Base-by-base conservation (phyloP, 2,888 invertebrate species). In the Cybosia mesomella region DNA sequence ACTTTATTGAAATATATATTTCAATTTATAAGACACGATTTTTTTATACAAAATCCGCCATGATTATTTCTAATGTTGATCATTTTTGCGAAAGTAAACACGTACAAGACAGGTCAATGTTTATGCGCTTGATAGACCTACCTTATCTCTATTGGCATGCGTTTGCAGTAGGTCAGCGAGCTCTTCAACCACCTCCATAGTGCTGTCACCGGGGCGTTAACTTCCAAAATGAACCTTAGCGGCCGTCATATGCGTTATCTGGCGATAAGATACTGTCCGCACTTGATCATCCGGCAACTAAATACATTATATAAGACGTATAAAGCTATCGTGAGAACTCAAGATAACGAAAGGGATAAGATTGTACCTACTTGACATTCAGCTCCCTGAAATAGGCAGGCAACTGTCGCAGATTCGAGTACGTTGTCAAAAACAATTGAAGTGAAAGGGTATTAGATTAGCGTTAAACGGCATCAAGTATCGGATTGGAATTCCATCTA, bases 101-200 rank as follows among this genome's bases (percentile, higher is more conserved):
- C 1, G 4, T n/a, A 22, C 36, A 59, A 15, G 36, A 59, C 13
- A 36, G 10, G 10, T 36, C 21, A 21, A 11, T 7, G 21, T 36
- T n/a, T 59, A 22, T 39, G 24, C 13, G 15, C 39, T 10, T 36
- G 39, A 39, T 21, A 49, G 28, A 54, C 81, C 86, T 92, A 96
- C 97, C 96, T 98, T 98, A 94, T 98, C 98, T 80, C 98, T 95
- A 53, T 98, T 98, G 72, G 96, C 96, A 85, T 98, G 97, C 1
- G 96, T 96, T 76, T 97, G 97, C 79, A 98, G 90, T 83, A 97
- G 95, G 76, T 96, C 95, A 87, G 96, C 96, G 75, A 96, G 91
- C 87, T 96, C 96, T 78, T 92, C 85, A 2, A 92, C 85, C 13
- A 85, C 80, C 64, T 87, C 88, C 90, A 91, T 92, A 39, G 7